Evolutionary conservation across 2,888 invertebrate genomes (phyloP).

Genomic region (Arctia plantaginis): DNA sequence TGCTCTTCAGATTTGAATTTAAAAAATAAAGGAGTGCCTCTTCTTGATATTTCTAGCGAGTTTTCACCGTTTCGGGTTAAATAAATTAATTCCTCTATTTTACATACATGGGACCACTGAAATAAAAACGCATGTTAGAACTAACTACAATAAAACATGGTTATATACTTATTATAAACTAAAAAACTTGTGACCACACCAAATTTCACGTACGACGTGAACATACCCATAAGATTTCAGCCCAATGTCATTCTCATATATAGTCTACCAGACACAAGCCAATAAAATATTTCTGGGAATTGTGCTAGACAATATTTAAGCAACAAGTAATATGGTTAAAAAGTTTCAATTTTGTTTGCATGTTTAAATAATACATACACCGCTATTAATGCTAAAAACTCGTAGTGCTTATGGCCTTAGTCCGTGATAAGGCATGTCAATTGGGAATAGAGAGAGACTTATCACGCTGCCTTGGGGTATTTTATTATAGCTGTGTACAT

Average conservation of each 20-base stretch:
- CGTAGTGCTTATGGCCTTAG: no score
- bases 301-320: not conserved
- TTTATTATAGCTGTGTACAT: not conserved
- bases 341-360: no score
- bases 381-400: not conserved
- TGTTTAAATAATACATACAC: no score
- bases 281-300: not conserved
- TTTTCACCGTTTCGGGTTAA: slow-evolving; percentile 91
- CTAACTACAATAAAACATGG: not conserved
- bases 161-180: not conserved
- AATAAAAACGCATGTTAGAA: slow-evolving; percentile 42
- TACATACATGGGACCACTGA: slow-evolving; percentile 91
- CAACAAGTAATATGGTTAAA: no score
- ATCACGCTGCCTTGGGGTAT: not conserved
- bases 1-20: slow-evolving; percentile 89
- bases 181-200: not conserved
- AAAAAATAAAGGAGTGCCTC: slow-evolving; percentile 92
- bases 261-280: not conserved
- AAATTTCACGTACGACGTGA: not conserved
- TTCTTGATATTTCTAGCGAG: slow-evolving; percentile 91
- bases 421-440: no score
- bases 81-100: slow-evolving; percentile 94
- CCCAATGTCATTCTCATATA: not conserved
- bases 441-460: not conserved
- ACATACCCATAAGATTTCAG: no score